A percentile compares a stretch with the other conserved stretches of the same genome.
Evolutionary conservation across 2,888 invertebrate species (phyloP).

Genomic region (Diarsia dahlii): DNA sequence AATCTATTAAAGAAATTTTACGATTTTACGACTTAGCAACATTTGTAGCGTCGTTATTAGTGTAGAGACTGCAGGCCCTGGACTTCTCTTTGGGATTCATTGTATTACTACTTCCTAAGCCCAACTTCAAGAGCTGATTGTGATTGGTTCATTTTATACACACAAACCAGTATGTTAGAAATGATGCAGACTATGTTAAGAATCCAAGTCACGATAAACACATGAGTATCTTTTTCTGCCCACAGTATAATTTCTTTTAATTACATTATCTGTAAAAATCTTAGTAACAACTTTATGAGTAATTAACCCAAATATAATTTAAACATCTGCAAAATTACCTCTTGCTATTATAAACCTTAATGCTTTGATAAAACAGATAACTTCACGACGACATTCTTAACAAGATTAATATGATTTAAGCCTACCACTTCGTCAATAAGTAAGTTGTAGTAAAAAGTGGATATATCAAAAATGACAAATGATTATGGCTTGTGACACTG

Average conservation of each 20-base stretch:
- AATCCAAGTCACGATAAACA: slow-evolving; percentile 26
- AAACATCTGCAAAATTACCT: not conserved
- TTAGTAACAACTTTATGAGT: slow-evolving; percentile 21
- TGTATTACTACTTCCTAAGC: not conserved
- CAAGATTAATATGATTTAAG: slow-evolving; percentile 24
- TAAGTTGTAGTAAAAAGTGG: slow-evolving; percentile 31
- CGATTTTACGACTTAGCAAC: no score
- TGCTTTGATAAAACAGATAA: not conserved
- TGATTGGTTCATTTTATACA: no score
- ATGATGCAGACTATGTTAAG: slow-evolving; percentile 5
- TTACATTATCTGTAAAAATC: slow-evolving; percentile 21
- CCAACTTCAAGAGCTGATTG: no score
- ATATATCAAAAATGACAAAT: slow-evolving; percentile 43
- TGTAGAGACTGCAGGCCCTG: no score
- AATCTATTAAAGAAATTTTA: no score
- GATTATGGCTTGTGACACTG: slow-evolving; percentile 33
- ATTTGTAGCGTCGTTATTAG: no score
- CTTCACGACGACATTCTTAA: slow-evolving; percentile 6
- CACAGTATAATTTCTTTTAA: slow-evolving; percentile 28
- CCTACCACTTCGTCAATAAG: slow-evolving; percentile 18
- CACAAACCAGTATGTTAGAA: no score
- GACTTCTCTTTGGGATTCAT: not conserved
- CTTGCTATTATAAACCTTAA: slow-evolving; percentile 17
- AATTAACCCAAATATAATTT: slow-evolving; percentile 39
- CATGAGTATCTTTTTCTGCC: slow-evolving; percentile 12